Evolutionary conservation across 1,140 invertebrate genomes (phyloP).

Genomic region (Neelides sp.): DNA sequence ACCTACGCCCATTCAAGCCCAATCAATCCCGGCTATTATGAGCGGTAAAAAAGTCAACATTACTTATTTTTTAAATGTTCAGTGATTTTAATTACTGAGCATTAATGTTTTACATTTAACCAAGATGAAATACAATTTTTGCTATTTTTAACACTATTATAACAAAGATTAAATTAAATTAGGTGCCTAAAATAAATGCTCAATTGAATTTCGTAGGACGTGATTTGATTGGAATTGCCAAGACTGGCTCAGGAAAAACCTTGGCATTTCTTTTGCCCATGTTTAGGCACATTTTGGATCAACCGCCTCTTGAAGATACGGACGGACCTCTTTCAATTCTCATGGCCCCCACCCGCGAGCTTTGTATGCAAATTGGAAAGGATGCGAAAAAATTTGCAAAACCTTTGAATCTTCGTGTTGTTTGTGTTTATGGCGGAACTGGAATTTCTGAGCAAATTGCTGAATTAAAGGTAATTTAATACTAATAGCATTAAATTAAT

Average conservation of each 20-base stretch:
- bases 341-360: constrained; percentile 94
- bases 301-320: constrained; percentile 78
- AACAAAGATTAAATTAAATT: no score
- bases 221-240: constrained; percentile 97
- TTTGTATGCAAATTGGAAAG: constrained; percentile 97
- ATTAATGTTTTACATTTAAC: no score
- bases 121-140: no score
- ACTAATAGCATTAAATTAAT: no score
- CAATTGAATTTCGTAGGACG: constrained; percentile 42
- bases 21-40: constrained; percentile 99
- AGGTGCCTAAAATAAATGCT: neutral
- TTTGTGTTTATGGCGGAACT: constrained; percentile 97
- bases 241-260: constrained; percentile 98
- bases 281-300: constrained; percentile 95
- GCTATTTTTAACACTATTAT: no score
- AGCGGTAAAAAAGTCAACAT: constrained; percentile 45
- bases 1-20: constrained; percentile 96
- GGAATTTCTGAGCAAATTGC: constrained; percentile 95
- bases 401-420: constrained; percentile 66
- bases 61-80: neutral
- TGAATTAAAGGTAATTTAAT: constrained; percentile 73
- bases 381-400: constrained; percentile 95
- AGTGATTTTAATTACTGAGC: neutral
- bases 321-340: constrained; percentile 95
- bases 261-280: constrained; percentile 95